phyloP scores from a whole-genome alignment of 2,113 vertebrate species.

The Gopherus flavomarginatus region DNA sequence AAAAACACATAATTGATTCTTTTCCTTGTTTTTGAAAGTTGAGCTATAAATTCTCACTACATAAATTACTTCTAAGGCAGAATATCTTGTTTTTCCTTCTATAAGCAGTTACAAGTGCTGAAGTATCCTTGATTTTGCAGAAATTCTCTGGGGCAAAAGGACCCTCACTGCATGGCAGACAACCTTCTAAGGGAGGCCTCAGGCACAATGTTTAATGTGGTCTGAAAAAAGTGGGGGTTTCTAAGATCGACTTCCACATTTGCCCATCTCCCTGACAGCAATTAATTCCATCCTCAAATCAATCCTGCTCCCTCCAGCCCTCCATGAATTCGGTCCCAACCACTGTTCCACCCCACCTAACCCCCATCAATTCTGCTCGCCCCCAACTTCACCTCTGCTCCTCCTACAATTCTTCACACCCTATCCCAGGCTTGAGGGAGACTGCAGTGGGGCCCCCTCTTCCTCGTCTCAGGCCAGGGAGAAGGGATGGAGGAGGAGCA shows the following conservation, averaged over 20 bases:
- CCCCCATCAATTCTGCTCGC: background rate
- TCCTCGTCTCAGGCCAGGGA: background rate
- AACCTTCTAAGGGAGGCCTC: accelerated
- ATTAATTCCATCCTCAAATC: background rate
- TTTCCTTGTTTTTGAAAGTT: background rate
- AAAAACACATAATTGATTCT: background rate
- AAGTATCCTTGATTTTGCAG: accelerated
- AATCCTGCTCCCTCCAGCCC: background rate
- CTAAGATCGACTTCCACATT: background rate
- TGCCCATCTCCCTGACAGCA: background rate
- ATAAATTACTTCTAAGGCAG: accelerated
- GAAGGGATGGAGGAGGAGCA: background rate
- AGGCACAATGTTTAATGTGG: background rate
- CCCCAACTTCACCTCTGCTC: background rate
- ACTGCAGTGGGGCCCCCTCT: background rate
- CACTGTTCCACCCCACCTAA: background rate
- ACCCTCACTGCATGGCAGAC: background rate
- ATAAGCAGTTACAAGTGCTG: background rate
- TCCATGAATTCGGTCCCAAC: background rate
- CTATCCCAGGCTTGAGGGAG: background rate
- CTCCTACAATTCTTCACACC: background rate
- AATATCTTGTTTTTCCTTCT: background rate
- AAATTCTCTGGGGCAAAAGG: accelerated
- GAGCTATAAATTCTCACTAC: background rate
- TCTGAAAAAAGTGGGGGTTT: background rate